These are phyloP conservation scores for Alethe diademata DNA, from an alignment of 2,113 vertebrate genomes.

Conservation along the genomic window DNA sequence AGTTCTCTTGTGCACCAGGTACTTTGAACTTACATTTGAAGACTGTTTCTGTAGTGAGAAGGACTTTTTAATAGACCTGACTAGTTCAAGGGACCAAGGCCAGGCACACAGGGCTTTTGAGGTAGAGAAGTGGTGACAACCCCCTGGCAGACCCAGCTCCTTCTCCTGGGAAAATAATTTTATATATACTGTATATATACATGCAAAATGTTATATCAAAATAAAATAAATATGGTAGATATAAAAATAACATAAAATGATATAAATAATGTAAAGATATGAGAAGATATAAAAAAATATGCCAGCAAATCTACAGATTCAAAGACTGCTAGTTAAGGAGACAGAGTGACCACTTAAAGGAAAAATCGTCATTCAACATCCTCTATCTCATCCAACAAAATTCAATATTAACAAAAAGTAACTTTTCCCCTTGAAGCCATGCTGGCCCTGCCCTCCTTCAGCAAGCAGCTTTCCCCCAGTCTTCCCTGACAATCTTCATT, in stretches of 20 bases:
- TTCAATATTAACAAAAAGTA: accelerated
- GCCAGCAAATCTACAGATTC: neutral
- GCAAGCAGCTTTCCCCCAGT: neutral
- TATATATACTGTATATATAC: neutral
- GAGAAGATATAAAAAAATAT: neutral
- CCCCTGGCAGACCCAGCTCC: neutral
- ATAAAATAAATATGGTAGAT: neutral
- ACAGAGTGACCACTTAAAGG: neutral
- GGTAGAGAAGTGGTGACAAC: neutral
- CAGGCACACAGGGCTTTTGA: neutral
- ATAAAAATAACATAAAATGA: accelerated
- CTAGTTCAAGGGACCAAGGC: neutral
- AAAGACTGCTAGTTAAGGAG: neutral
- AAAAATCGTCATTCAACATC: neutral
- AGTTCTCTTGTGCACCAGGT: neutral
- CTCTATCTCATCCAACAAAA: neutral
- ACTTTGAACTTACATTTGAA: neutral
- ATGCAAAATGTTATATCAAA: neutral
- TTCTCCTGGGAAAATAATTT: neutral
- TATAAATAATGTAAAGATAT: neutral
- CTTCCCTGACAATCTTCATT: neutral
- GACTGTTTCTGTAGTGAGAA: neutral
- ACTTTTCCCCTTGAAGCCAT: neutral
- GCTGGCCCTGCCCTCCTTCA: neutral
- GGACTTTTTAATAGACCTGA: neutral